These are phyloP conservation scores for Cremastobaeus sp. DNA, from an alignment of 2,888 invertebrate genomes.

Conservation along the genomic window DNA sequence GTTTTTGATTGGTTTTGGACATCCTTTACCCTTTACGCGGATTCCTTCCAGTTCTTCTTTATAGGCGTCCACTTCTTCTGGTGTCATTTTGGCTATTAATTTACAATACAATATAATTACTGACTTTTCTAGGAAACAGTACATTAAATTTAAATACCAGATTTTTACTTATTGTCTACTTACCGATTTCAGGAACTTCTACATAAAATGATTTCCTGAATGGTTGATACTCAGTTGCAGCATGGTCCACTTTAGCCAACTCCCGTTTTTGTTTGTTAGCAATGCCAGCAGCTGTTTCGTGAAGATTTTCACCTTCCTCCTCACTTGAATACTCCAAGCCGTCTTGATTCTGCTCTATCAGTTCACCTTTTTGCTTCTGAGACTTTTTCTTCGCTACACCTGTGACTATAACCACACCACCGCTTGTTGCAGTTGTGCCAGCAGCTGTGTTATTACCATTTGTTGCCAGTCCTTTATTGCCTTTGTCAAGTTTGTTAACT, in stretches of 20 bases:
- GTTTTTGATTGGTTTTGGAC: constrained; percentile 95
- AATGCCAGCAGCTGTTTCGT: constrained; percentile 91
- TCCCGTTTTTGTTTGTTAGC: constrained; percentile 96
- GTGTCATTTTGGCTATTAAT: constrained; percentile 89
- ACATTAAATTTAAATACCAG: too few species aligned
- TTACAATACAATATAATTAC: not conserved
- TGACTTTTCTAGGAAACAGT: not conserved
- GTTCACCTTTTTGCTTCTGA: constrained; percentile 92
- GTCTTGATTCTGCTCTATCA: constrained; percentile 99
- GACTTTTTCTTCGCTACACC: constrained; percentile 90
- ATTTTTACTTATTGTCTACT: too few species aligned
- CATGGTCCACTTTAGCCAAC: constrained; percentile 94
- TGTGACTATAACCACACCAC: constrained; percentile 88
- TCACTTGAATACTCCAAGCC: constrained; percentile 98
- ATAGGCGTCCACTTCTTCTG: constrained; percentile 91
- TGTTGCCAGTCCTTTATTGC: constrained; percentile 79
- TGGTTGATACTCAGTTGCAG: constrained; percentile 89
- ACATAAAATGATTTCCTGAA: constrained; percentile 98
- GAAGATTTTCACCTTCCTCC: constrained; percentile 96
- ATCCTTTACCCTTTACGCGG: constrained; percentile 96
- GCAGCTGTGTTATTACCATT: constrained; percentile 70
- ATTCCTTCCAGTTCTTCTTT: constrained; percentile 96
- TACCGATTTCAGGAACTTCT: constrained; percentile 94
- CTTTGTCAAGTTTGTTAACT: constrained; percentile 85
- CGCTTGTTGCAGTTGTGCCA: constrained; percentile 63